phyloP scores from a whole-genome alignment of 2,888 invertebrate genomes.

The Campoletis raptor region DNA sequence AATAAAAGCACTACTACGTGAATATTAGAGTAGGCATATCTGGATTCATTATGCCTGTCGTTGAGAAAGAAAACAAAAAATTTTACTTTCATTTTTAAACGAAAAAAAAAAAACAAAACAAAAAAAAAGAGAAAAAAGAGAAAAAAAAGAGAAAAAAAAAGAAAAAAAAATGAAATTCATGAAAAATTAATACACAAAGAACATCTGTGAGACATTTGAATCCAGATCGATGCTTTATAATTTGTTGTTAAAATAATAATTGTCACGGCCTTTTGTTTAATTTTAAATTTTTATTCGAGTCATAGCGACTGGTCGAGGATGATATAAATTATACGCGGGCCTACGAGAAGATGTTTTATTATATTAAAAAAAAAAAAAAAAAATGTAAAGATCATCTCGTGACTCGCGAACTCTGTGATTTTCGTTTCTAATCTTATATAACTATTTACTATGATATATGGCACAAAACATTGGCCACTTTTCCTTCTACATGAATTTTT shows the following conservation, averaged over 20 bases:
- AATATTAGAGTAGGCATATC: conserved; percentile 52
- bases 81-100: conserved; percentile 6
- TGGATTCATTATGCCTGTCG: conserved; percentile 51
- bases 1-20: conserved; percentile 46
- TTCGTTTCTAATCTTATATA: conserved; percentile 70
- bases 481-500: not conserved
- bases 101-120: not conserved
- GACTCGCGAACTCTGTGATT: conserved; percentile 78
- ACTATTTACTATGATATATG: conserved; percentile 50
- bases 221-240: conserved; percentile 32
- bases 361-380: conserved; percentile 56
- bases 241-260: conserved; percentile 21
- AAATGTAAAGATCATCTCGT: conserved; percentile 61
- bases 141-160: not conserved
- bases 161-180: conserved; percentile 4
- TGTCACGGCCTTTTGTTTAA: conserved; percentile 1
- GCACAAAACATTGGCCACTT: conserved; percentile 23
- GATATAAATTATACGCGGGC: conserved; percentile 38
- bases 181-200: conserved; percentile 18
- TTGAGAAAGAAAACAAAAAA: conserved; percentile 19
- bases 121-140: not conserved
- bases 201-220: conserved; percentile 48
- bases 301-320: conserved; percentile 24
- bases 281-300: conserved; percentile 44
- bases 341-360: conserved; percentile 29